Evolutionary conservation across 2,113 vertebrate species (phyloP).

Genomic region (Probosciger aterrimus): DNA sequence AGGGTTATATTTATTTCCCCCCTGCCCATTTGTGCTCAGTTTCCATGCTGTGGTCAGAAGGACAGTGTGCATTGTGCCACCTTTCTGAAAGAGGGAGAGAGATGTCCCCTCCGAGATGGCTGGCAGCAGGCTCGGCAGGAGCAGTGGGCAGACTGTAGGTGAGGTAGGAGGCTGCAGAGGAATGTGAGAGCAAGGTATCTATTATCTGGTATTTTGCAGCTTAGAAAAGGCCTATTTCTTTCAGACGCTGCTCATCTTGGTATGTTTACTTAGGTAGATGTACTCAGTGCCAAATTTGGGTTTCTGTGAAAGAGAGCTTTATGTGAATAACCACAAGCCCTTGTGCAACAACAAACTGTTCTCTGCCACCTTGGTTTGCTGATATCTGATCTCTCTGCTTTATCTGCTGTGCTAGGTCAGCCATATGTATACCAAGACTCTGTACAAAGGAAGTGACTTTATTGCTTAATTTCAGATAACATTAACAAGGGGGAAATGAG

Average conservation of each 20-base stretch:
- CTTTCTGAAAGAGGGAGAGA: not conserved
- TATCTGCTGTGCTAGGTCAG: not conserved
- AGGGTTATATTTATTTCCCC: not conserved
- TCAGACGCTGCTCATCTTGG: not conserved
- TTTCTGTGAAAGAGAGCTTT: not conserved
- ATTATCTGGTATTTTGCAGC: not conserved
- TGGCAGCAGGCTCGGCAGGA: rapidly evolving
- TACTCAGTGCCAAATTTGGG: not conserved
- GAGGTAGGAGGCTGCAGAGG: not conserved
- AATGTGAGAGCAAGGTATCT: not conserved
- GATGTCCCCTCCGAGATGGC: not conserved
- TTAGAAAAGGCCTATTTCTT: not conserved
- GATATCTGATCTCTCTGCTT: not conserved
- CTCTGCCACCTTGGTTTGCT: not conserved
- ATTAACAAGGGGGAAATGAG: slow-evolving; percentile 14
- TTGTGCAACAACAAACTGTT: not conserved
- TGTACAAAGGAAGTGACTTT: not conserved
- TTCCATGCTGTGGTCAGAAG: not conserved
- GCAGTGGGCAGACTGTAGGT: not conserved
- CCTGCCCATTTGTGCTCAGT: not conserved
- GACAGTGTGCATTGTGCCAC: rapidly evolving
- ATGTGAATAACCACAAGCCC: not conserved
- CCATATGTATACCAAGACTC: not conserved
- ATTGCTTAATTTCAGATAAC: not conserved
- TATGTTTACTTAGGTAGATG: not conserved